Base-by-base conservation (phyloP, 2,113 vertebrate genomes). In the Galeopterus variegatus region DNA sequence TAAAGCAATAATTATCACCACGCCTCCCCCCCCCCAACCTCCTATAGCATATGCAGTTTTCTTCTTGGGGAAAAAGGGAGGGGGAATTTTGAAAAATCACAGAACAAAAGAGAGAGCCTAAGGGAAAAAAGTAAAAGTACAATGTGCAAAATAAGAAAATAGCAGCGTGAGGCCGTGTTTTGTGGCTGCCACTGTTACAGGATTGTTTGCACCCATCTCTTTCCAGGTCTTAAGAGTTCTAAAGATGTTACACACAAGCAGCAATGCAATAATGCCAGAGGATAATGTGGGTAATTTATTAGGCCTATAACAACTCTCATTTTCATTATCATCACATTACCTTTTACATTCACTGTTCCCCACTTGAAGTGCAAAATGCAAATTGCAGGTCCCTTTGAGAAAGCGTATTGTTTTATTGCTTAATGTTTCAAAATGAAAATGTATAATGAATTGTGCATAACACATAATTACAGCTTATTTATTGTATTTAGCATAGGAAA, bases 381-480 rank as follows among this genome's bases (percentile, higher is more conserved):
- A 86, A 94, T 92, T 65, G 21, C 19, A 75, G 96, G n/a, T 79
- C 93, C 83, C 70, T 92, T 84, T 67, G 76, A 93, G 73, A 95
- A 95, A 82, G 64, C 21, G 14, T 18, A 64, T 50, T 83, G 54
- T 93, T 93, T 80, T 75, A 10, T 31, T 77, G 60, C n/a, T 91
- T 90, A 95, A 94, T 88, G n/a, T 93, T 95, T 96, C n/a, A 56
- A 82, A 93, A 95, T 90, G 76, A 96, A 77, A 41, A 88, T 54
- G n/a, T 54, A n/a, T 58, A 95, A 95, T 89, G 84, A 92, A 87
- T 65, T 82, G 64, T 81, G 48, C 18, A 58, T 70, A 91, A 41
- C 50, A 88, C 13, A 72, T 33, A 75, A 67, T 80, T 92, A 70
- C 2, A 64, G 62, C 50, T 88, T 91, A 90, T 82, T 94, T 82